Evolutionary conservation across 2,113 vertebrate genomes (phyloP), one percentile per base, ranked within the genome.

Genomic region (Psilopsiagon aurifrons): DNA sequence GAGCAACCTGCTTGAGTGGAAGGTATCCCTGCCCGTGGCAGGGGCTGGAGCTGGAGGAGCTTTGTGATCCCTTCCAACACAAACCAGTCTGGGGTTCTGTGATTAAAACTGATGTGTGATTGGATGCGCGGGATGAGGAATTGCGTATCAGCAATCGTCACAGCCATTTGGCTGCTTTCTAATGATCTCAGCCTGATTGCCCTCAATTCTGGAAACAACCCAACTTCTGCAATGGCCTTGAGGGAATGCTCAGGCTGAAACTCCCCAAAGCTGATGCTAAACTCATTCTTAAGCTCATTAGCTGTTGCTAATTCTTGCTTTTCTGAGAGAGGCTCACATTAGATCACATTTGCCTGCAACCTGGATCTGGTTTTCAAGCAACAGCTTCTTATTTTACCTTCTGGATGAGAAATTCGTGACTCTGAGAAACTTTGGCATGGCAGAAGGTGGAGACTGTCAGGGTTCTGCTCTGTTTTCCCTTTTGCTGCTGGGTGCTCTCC

Each of bases 161-260:
- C 39, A 6, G 46, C 49, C 68, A 52, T 80, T 13, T 9, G 10
- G 81, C 86, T 83, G 31, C 44, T 75, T 19, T 5, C 49, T 83
- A 83, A 85, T 33, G 68, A 96, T 67, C 31, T 44, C 29, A 11
- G 80, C 71, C 37, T 92, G 75, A 88, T 92, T 43, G 39, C 3
- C 6, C n/a, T n/a, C 29, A 1, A 6, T 20, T 18, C 28, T 82
- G 81, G 63, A 35, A 29, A 54, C 49, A 4, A 8, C 23, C 79
- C 1, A 1, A 9, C 13, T 75, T 51, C 28, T 46, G 15, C 49
- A 31, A 44, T n/a, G 2, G 4, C 69, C 23, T 13, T 3, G 3
- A 17, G 41, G 55, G 37, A 80, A 14, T 1, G 3, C 39, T 68
- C 13, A 25, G 52, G 33, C 28, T 41, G 67, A 29, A 49, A 59